Conservation (phyloP, 2,113 vertebrate species). For the Platysteira castanea region DNA sequence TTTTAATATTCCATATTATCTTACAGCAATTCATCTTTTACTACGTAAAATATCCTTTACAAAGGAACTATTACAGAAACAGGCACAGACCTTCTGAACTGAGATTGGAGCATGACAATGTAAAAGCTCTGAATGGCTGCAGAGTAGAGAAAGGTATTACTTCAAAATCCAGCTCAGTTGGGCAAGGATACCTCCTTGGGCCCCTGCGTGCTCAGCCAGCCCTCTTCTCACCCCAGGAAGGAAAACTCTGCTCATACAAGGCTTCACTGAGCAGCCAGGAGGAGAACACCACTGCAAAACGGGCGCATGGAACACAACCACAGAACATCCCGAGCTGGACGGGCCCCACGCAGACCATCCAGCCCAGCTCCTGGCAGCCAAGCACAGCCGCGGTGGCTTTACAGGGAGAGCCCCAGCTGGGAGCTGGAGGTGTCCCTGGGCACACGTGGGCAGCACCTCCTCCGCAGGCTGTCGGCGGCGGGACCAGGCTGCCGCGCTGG, state of each 20-base stretch:
- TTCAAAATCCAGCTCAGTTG: not conserved
- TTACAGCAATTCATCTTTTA: not conserved
- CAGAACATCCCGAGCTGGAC: fast-evolving
- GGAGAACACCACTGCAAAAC: fast-evolving
- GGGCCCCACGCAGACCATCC: not conserved
- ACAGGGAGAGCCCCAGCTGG: too few species aligned
- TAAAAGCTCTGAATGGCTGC: not conserved
- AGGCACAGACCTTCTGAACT: not conserved
- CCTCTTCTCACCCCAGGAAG: not conserved
- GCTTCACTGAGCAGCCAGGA: not conserved
- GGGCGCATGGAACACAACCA: fast-evolving
- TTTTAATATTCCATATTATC: not conserved
- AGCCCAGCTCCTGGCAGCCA: not conserved
- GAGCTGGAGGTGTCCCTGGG: not conserved
- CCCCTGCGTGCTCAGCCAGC: not conserved
- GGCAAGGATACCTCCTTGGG: not conserved
- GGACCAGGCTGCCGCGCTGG: not conserved
- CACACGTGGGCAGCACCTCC: not conserved
- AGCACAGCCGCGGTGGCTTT: not conserved
- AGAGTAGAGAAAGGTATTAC: not conserved
- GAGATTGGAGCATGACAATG: not conserved
- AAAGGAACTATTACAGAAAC: not conserved
- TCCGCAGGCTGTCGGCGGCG: fast-evolving
- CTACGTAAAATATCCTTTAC: not conserved
- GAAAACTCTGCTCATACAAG: not conserved